Evolutionary conservation across 2,113 vertebrate genomes (phyloP).

Genomic region (Nansenia antarctica): DNA sequence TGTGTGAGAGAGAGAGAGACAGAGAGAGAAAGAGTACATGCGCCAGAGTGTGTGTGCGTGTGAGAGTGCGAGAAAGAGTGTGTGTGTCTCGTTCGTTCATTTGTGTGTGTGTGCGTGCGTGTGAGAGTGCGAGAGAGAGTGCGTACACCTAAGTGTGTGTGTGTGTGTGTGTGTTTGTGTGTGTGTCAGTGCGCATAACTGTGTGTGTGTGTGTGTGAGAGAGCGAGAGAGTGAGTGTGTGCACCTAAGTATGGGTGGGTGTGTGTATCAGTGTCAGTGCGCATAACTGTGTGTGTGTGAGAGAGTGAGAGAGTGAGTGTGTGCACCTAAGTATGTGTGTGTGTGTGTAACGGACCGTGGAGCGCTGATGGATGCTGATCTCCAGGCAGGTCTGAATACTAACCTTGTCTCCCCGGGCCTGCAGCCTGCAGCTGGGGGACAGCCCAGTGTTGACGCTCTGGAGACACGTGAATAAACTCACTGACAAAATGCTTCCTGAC

Average conservation of each 20-base stretch:
- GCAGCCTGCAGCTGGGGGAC: constrained; percentile 67
- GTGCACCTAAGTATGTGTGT: background rate
- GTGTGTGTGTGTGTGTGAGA: background rate
- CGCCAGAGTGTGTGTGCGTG: background rate
- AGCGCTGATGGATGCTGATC: constrained; percentile 47
- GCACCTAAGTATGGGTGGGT: background rate
- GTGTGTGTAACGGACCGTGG: constrained; percentile 31
- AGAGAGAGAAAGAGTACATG: background rate
- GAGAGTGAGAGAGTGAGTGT: background rate
- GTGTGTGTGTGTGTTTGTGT: background rate
- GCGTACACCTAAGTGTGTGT: background rate
- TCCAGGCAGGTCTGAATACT: constrained; percentile 51
- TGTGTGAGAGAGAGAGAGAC: background rate
- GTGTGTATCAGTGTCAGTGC: too few species aligned
- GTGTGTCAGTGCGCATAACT: background rate
- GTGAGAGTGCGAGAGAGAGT: background rate
- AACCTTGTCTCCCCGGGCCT: constrained; percentile 61
- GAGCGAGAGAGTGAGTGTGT: background rate
- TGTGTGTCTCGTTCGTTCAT: background rate
- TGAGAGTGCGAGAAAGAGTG: background rate
- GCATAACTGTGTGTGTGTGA: background rate
- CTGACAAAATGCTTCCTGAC: constrained; percentile 35
- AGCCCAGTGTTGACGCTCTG: constrained; percentile 60
- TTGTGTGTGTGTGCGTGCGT: background rate
- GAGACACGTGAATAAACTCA: constrained; percentile 48